Percentiles rank a stretch among this genome's conserved stretches.
Evolutionary conservation across 2,888 invertebrate genomes (phyloP).

Genomic region (Caenorhabditis japonica): DNA sequence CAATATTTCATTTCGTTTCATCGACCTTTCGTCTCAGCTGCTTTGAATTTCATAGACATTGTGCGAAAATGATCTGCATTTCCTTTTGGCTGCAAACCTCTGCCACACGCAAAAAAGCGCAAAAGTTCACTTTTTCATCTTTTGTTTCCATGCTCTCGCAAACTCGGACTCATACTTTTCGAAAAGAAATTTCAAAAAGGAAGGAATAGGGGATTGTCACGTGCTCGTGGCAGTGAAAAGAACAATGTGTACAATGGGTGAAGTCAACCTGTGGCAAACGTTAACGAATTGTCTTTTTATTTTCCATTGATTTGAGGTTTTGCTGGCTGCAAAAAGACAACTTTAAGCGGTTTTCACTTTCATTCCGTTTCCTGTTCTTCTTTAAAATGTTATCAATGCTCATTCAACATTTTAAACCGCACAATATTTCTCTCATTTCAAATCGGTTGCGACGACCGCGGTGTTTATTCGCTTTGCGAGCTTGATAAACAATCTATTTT

Average conservation of each 20-base stretch:
- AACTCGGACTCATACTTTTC: slow-evolving; percentile 14
- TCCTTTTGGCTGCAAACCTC: slow-evolving; percentile 12
- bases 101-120: slow-evolving; percentile 24
- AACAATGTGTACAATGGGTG: too few species aligned
- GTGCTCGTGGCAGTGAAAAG: too few species aligned
- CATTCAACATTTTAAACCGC: too few species aligned
- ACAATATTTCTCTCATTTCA: too few species aligned
- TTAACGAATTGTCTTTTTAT: slow-evolving; percentile 24
- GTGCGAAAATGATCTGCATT: too few species aligned
- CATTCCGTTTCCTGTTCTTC: too few species aligned
- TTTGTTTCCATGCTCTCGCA: slow-evolving; percentile 13
- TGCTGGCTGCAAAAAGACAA: slow-evolving; percentile 9
- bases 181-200: slow-evolving; percentile 2
- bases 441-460: too few species aligned
- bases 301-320: slow-evolving; percentile 20
- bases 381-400: too few species aligned
- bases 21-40: slow-evolving; percentile 1
- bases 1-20: not conserved
- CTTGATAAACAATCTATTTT: slow-evolving; percentile 17
- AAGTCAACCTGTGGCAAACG: slow-evolving; percentile 18
- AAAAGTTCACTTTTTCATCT: slow-evolving; percentile 44
- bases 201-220: slow-evolving; percentile 8
- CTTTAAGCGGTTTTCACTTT: too few species aligned
- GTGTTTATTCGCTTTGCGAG: too few species aligned
- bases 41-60: slow-evolving; percentile 41